Evolutionary conservation across 2,113 vertebrate genomes (phyloP).

Genomic region (Apodemus speciosus): DNA sequence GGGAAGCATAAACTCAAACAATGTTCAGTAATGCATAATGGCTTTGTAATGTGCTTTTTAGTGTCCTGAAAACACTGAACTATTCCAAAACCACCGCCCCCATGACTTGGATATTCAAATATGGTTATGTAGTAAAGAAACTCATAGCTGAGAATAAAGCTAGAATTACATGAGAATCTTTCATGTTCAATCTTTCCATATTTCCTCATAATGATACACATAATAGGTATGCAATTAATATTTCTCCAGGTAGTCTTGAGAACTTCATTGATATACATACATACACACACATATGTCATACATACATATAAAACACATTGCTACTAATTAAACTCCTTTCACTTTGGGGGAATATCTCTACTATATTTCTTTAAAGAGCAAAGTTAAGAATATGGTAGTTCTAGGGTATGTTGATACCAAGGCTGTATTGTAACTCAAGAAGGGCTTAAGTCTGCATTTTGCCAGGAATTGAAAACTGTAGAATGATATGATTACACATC

Average conservation of each 20-base stretch:
- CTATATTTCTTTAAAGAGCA: slow-evolving; percentile 34
- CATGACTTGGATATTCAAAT: slow-evolving; percentile 38
- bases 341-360: not conserved
- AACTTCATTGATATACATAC: not conserved
- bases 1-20: slow-evolving; percentile 17
- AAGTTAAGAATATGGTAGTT: not conserved
- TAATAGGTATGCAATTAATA: not conserved
- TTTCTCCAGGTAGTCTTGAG: slow-evolving; percentile 15
- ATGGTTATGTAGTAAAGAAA: slow-evolving; percentile 11
- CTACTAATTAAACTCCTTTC: not conserved
- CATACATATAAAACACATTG: not conserved
- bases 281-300: too few species aligned
- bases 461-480: not conserved
- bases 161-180: slow-evolving; percentile 8
- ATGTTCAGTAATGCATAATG: not conserved
- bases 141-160: not conserved
- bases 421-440: not conserved
- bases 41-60: not conserved
- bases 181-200: slow-evolving; percentile 13
- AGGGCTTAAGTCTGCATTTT: slow-evolving; percentile 15
- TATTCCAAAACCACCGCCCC: slow-evolving; percentile 8
- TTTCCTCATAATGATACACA: not conserved
- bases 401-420: not conserved
- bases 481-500: slow-evolving; percentile 21
- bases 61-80: slow-evolving; percentile 43